These are phyloP conservation scores for Empidonax traillii DNA, from an alignment of 2,113 vertebrate species.

Conservation along the genomic window DNA sequence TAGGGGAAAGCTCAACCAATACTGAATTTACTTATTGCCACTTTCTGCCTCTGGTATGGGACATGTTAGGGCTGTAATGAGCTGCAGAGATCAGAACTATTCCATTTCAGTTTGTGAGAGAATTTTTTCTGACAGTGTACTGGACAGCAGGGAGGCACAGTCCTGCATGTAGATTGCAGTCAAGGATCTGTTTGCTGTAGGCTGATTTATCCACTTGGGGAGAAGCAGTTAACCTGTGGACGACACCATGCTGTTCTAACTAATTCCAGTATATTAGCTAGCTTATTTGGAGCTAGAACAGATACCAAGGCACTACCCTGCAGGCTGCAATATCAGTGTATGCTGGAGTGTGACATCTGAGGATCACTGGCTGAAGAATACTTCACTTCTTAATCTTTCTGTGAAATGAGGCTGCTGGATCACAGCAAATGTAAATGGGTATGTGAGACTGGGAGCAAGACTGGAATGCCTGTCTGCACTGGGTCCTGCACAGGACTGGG, in stretches of 20 bases:
- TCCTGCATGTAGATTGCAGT: background rate
- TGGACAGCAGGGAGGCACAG: conserved; percentile 16
- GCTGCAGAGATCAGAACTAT: background rate
- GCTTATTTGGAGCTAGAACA: background rate
- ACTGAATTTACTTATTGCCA: background rate
- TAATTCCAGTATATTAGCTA: background rate
- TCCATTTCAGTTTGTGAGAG: background rate
- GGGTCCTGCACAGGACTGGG: background rate
- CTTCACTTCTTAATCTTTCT: background rate
- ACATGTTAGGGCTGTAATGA: background rate
- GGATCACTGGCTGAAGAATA: background rate
- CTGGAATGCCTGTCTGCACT: background rate
- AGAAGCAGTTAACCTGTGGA: background rate
- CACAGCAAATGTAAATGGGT: background rate
- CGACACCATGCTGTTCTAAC: background rate
- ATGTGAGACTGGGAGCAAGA: background rate
- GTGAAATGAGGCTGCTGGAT: background rate
- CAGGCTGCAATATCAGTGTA: background rate
- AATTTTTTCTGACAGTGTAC: background rate
- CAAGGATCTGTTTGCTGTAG: conserved; percentile 9
- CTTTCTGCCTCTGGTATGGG: conserved; percentile 1
- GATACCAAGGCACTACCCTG: background rate
- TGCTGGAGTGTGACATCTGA: background rate
- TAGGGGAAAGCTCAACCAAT: background rate
- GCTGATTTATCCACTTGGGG: background rate